Conservation (phyloP, 92 coral and sea anemone genomes). For the Paragorgia papillata region DNA sequence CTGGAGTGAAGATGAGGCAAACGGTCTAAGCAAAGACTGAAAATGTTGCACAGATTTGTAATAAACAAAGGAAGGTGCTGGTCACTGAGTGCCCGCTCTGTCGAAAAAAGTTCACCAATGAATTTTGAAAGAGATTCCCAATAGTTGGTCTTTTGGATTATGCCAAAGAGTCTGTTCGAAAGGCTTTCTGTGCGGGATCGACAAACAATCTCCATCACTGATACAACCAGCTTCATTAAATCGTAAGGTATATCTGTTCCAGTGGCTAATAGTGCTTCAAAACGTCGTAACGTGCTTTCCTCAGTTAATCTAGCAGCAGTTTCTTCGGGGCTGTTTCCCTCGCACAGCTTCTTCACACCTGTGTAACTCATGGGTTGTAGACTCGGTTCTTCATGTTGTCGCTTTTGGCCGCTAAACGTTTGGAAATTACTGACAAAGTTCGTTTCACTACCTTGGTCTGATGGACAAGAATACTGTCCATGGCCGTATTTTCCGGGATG, state of each 20-base stretch:
- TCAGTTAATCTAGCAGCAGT: slow-evolving; percentile 20
- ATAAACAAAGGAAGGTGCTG: slow-evolving; percentile 1
- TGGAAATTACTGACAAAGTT: background rate
- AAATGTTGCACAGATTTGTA: slow-evolving; percentile 15
- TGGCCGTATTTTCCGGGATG: no score
- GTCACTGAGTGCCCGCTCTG: background rate
- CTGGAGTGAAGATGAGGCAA: slow-evolving; percentile 24
- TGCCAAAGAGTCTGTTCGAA: slow-evolving; percentile 9
- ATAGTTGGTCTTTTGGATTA: slow-evolving; percentile 7
- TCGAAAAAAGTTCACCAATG: slow-evolving; percentile 8
- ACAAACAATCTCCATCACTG: slow-evolving; percentile 23
- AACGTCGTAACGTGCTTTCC: slow-evolving; percentile 25
- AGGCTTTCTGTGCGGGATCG: slow-evolving; percentile 25
- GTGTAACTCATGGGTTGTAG: slow-evolving; percentile 24
- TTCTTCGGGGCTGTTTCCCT: slow-evolving; percentile 14
- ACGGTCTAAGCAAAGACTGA: slow-evolving; percentile 6
- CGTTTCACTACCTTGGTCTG: background rate
- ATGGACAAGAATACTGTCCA: background rate
- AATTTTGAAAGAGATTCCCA: slow-evolving; percentile 10
- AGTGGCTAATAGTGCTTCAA: slow-evolving; percentile 29
- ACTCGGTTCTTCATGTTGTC: background rate
- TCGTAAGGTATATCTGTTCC: slow-evolving; percentile 28
- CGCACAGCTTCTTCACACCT: slow-evolving; percentile 18
- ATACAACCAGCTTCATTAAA: slow-evolving; percentile 27
- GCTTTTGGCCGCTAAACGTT: background rate